phyloP scores from a whole-genome alignment of 1,140 invertebrate genomes.

The Homarus americanus region DNA sequence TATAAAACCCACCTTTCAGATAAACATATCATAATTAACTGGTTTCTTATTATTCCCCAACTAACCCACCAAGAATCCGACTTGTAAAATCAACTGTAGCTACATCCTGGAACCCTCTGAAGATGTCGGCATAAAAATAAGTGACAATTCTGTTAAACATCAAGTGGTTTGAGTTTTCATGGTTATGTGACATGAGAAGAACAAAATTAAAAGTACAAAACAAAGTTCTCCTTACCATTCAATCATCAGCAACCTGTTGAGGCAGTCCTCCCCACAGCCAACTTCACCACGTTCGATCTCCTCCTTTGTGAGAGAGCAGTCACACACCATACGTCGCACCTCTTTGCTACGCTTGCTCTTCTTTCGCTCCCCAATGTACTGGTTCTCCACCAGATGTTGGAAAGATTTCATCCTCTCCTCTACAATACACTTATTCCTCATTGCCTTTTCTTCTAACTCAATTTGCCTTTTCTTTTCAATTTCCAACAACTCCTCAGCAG shows the following conservation, averaged over 20 bases:
- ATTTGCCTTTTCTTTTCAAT: conserved; percentile 34
- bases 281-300: conserved; percentile 89
- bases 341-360: conserved; percentile 84
- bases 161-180: no score
- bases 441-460: conserved; percentile 62
- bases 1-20: no score
- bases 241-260: conserved; percentile 97
- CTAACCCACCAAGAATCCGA: no score
- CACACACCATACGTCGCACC: conserved; percentile 95
- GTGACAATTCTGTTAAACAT: no score
- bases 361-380: conserved; percentile 88
- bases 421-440: conserved; percentile 79
- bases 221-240: conserved; percentile 92
- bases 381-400: conserved; percentile 89
- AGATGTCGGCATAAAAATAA: no score
- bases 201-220: conserved; percentile 13
- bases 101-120: no score
- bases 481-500: conserved; percentile 63
- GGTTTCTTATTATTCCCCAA: no score
- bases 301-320: conserved; percentile 94
- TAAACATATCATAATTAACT: no score
- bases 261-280: conserved; percentile 96
- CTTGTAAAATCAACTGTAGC: no score
- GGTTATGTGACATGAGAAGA: neutral
- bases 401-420: conserved; percentile 88